These are phyloP conservation scores for Apamea sordens DNA, from an alignment of 2,888 invertebrate species.

Conservation along the genomic window DNA sequence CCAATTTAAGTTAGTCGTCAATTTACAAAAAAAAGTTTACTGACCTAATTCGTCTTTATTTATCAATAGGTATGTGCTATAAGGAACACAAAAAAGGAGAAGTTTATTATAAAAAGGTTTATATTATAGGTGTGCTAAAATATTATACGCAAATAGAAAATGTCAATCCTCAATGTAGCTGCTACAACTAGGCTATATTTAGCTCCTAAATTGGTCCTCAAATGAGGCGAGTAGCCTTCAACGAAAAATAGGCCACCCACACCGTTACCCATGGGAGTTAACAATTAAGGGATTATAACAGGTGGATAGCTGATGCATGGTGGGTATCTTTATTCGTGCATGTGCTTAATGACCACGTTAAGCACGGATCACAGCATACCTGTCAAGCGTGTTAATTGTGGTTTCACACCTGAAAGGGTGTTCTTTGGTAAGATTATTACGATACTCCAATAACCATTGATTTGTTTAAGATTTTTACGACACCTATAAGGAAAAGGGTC, in stretches of 20 bases:
- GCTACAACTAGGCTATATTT: slow-evolving; percentile 9
- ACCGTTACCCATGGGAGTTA: background rate
- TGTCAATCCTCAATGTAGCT: background rate
- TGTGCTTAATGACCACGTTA: slow-evolving; percentile 32
- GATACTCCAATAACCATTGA: background rate
- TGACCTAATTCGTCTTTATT: background rate
- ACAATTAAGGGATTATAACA: slow-evolving; percentile 30
- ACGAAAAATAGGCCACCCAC: slow-evolving; percentile 35
- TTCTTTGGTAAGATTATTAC: background rate
- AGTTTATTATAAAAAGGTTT: background rate
- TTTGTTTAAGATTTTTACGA: background rate
- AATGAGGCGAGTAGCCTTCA: background rate
- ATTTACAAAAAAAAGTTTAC: background rate
- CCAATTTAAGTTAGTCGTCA: background rate
- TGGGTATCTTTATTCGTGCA: slow-evolving; percentile 8
- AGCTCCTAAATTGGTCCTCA: slow-evolving; percentile 18
- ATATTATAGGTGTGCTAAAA: background rate
- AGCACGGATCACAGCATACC: slow-evolving; percentile 24
- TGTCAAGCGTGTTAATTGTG: slow-evolving; percentile 18
- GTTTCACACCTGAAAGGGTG: background rate
- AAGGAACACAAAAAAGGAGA: too few species aligned
- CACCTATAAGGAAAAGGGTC: background rate
- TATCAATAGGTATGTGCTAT: background rate
- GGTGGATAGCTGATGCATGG: slow-evolving; percentile 7
- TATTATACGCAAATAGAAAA: background rate